These are phyloP conservation scores for Coranthus polyacanthus DNA, from an alignment of 2,797 vertebrate species.

Conservation along the genomic window DNA sequence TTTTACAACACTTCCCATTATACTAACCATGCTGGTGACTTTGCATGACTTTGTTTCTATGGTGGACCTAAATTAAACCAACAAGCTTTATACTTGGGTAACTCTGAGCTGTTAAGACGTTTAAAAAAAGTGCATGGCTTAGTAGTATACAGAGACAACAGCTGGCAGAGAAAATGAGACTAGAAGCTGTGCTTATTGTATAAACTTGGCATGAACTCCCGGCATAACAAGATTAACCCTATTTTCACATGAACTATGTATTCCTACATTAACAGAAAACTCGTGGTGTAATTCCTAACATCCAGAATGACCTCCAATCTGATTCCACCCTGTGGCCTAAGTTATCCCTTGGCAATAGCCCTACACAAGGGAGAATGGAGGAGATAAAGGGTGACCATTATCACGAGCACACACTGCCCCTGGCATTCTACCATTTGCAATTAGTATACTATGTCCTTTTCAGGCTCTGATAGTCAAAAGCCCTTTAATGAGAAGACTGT, in stretches of 20 bases:
- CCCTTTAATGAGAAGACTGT: conserved; percentile 61
- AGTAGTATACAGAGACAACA: conserved; percentile 67
- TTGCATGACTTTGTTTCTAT: conserved; percentile 63
- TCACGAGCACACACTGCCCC: conserved; percentile 20
- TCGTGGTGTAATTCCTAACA: conserved; percentile 63
- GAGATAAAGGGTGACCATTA: conserved; percentile 47
- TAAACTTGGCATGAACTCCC: conserved; percentile 71
- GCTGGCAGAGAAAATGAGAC: conserved; percentile 65
- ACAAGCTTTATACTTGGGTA: conserved; percentile 54
- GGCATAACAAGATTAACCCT: conserved; percentile 78
- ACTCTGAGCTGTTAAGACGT: conserved; percentile 59
- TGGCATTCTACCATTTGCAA: conserved; percentile 38
- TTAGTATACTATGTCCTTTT: conserved; percentile 49
- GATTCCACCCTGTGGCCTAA: conserved; percentile 35
- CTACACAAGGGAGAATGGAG: background rate
- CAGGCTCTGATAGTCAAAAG: conserved; percentile 43
- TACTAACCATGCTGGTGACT: conserved; percentile 43
- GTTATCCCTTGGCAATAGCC: conserved; percentile 27
- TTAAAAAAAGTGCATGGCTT: conserved; percentile 52
- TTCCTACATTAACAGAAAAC: conserved; percentile 53
- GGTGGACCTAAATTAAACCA: conserved; percentile 58
- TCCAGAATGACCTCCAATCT: conserved; percentile 60
- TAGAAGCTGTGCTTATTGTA: conserved; percentile 69
- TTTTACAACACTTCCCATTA: conserved; percentile 24
- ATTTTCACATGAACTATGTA: conserved; percentile 60